Evolutionary conservation across 2,888 invertebrate species (phyloP).

Genomic region (Habrosyne pyritoides): DNA sequence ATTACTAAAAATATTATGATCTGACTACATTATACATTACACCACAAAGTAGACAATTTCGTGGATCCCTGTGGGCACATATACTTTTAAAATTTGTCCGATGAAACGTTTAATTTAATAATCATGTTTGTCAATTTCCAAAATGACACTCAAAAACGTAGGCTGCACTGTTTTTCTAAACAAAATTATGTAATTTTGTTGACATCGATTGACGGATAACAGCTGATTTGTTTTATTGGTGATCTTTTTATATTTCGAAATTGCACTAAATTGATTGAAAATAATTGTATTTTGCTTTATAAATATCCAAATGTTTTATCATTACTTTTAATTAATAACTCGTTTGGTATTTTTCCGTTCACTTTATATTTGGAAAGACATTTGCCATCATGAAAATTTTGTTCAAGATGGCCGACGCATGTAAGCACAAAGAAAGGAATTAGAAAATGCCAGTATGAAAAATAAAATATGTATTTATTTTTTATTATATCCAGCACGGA

Average conservation of each 20-base stretch:
- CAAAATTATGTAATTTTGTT: conserved; percentile 85
- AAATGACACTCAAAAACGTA: conserved; percentile 73
- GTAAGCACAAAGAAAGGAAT: conserved; percentile 25
- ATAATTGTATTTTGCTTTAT: conserved; percentile 35
- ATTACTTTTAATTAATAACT: conserved; percentile 38
- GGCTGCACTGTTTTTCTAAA: conserved; percentile 81
- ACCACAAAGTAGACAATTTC: conserved; percentile 57
- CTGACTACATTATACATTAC: conserved; percentile 76
- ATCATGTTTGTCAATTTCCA: conserved; percentile 73
- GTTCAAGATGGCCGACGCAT: conserved; percentile 74
- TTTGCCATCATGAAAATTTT: conserved; percentile 63
- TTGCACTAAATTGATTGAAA: conserved; percentile 30
- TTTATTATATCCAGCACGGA: not conserved
- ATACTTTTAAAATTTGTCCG: conserved; percentile 68
- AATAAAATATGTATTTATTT: conserved; percentile 1
- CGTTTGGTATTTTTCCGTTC: conserved; percentile 45
- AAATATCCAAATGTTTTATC: conserved; percentile 50
- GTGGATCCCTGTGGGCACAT: conserved; percentile 54
- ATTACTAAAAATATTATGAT: conserved; percentile 61
- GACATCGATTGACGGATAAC: conserved; percentile 85
- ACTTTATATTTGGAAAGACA: conserved; percentile 71
- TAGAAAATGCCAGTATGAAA: conserved; percentile 56
- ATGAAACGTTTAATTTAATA: conserved; percentile 60
- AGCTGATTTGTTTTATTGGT: conserved; percentile 82
- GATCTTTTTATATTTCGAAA: conserved; percentile 65